Evolutionary conservation across 2,113 vertebrate species (phyloP), one percentile per base, ranked within the genome.

Genomic region (Albula glossodonta): DNA sequence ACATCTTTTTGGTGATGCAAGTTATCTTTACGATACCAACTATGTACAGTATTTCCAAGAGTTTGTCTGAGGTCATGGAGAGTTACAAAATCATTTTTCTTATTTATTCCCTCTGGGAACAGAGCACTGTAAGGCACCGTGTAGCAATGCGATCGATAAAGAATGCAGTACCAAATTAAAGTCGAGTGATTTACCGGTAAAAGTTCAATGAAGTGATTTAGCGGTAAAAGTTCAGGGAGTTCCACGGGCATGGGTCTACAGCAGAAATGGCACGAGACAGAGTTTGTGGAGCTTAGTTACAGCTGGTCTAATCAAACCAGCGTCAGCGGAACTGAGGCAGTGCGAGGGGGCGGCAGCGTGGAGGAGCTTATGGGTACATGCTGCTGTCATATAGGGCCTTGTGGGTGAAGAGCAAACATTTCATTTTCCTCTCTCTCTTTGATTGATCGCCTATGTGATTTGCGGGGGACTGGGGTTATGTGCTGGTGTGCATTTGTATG

Each of bases 301-400:
- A 74, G 70, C 70, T 74, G 70, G 70, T 74, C n/a, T 74, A 74
- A 74, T n/a, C 70, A 74, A 74, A 31, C 70, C 10, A 74, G 31
- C 70, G 22, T 74, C n/a, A 74, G 70, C 22, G 31, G 5, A 11
- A 1, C n/a, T 31, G 70, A 74, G 70, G 17, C 1, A 9, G 70
- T 2, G 10, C 31, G 70, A 74, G 70, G 70, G n/a, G 70, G 70
- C n/a, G 70, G n/a, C n/a, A 74, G 70, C n/a, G 5, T 10, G 4
- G 70, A 31, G n/a, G 3, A 74, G 10, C 22, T 25, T 31, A 74
- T 3, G 31, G 70, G 22, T 74, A 31, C 70, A 31, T 10, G 5
- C n/a, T 25, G 70, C 15, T 22, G 19, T 7, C 17, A 66, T 66
- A 66, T 8, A 25, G n/a, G 22, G 70, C 70, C 10, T n/a, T 74